These are phyloP conservation scores for Ennomos fuscantarius DNA, from an alignment of 2,888 invertebrate species.

Conservation along the genomic window DNA sequence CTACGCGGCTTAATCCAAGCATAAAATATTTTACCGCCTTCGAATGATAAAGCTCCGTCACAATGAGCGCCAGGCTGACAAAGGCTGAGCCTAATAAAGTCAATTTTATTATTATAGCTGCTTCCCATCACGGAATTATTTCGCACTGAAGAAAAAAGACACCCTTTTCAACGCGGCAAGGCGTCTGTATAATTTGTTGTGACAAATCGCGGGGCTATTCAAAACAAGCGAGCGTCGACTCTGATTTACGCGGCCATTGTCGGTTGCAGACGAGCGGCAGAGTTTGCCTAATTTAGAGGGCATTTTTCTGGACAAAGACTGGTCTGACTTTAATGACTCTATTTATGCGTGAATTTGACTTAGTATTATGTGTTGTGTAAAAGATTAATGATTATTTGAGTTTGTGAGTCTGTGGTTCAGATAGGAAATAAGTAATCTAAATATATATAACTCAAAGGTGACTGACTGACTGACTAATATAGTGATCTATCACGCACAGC, in stretches of 20 bases:
- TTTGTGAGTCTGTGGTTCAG: too few relatives aligned
- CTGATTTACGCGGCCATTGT: slow-evolving; percentile 57
- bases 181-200: slow-evolving; percentile 71
- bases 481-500: too few relatives aligned
- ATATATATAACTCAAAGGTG: too few relatives aligned
- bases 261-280: slow-evolving; percentile 25
- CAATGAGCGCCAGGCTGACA: slow-evolving; percentile 36
- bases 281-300: slow-evolving; percentile 41
- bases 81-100: slow-evolving; percentile 47
- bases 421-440: too few relatives aligned
- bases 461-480: too few relatives aligned
- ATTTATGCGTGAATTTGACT: slow-evolving; percentile 1
- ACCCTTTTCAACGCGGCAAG: slow-evolving; percentile 64
- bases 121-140: slow-evolving; percentile 52
- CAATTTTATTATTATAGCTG: slow-evolving; percentile 48
- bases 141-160: slow-evolving; percentile 41
- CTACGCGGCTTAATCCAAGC: slow-evolving; percentile 23
- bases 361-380: too few relatives aligned
- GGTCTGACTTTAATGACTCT: slow-evolving; percentile 31
- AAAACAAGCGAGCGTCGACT: slow-evolving; percentile 60
- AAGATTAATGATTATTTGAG: too few relatives aligned
- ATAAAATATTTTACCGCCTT: slow-evolving; percentile 32
- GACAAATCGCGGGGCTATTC: slow-evolving; percentile 71
- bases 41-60: slow-evolving; percentile 27
- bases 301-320: slow-evolving; percentile 45